A percentile compares a stretch with the other conserved stretches of the same genome.
phyloP scores from a whole-genome alignment of 2,888 invertebrate species.

The Gisinianus flammeolus region DNA sequence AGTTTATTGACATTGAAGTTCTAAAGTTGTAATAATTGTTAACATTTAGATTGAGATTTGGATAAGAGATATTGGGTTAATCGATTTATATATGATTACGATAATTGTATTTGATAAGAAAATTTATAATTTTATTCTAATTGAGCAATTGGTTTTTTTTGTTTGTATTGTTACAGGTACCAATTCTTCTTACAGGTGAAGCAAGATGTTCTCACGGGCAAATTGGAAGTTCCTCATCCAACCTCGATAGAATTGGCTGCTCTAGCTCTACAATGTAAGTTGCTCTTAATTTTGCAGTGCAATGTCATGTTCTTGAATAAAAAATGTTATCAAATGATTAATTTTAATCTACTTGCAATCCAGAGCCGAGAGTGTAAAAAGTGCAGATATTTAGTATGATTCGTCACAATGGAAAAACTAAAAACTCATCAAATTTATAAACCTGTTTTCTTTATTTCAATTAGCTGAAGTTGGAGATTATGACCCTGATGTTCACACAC shows the following conservation, averaged over 20 bases:
- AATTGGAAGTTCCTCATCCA: conserved; percentile 79
- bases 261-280: conserved; percentile 88
- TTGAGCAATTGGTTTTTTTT: background rate
- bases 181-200: conserved; percentile 98
- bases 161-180: conserved; percentile 67
- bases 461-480: conserved; percentile 98
- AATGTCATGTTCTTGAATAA: background rate
- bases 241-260: conserved; percentile 90
- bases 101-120: conserved; percentile 28
- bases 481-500: conserved; percentile 87
- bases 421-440: too few relatives aligned
- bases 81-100: conserved; percentile 15
- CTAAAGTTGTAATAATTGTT: background rate
- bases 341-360: background rate
- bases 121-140: background rate
- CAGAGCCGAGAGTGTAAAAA: background rate
- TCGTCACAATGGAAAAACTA: too few relatives aligned
- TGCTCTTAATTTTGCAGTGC: background rate
- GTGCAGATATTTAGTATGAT: background rate
- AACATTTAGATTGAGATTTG: background rate
- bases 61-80: conserved; percentile 15
- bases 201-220: conserved; percentile 90
- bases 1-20: conserved; percentile 9
- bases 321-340: background rate
- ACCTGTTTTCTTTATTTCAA: too few relatives aligned